phyloP scores from a whole-genome alignment of 2,888 invertebrate genomes.

The Zeuzera pyrina region DNA sequence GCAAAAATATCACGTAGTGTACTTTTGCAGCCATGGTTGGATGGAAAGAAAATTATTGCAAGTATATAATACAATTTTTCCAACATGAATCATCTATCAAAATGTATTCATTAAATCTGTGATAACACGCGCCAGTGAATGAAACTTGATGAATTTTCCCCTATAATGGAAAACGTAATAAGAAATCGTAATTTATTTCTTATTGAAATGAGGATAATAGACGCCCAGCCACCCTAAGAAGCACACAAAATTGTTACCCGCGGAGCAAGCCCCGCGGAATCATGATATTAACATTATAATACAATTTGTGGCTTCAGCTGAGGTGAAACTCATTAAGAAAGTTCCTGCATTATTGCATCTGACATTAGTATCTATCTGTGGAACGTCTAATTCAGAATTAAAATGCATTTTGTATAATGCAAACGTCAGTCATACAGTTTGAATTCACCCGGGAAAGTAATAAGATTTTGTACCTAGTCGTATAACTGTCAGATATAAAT shows the following conservation, averaged over 20 bases:
- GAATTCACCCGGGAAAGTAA: slow-evolving; percentile 35
- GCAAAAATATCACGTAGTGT: too few relatives aligned
- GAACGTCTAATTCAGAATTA: slow-evolving; percentile 13
- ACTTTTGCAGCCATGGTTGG: too few relatives aligned
- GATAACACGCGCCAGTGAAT: slow-evolving; percentile 49
- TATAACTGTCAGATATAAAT: slow-evolving; percentile 45
- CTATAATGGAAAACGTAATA: slow-evolving; percentile 68
- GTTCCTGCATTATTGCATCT: slow-evolving; percentile 62
- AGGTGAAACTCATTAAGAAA: slow-evolving; percentile 64
- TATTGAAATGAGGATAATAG: slow-evolving; percentile 70
- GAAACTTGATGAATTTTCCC: slow-evolving; percentile 60
- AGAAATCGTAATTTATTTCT: slow-evolving; percentile 72
- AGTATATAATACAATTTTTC: too few relatives aligned
- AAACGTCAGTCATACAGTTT: slow-evolving; percentile 29
- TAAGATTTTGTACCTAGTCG: slow-evolving; percentile 35
- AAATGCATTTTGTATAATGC: slow-evolving; percentile 50
- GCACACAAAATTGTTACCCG: slow-evolving; percentile 51
- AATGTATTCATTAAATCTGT: slow-evolving; percentile 51
- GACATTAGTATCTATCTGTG: slow-evolving; percentile 39
- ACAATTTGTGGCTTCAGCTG: slow-evolving; percentile 56
- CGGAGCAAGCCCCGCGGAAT: slow-evolving; percentile 38
- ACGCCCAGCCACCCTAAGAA: slow-evolving; percentile 50
- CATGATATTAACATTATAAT: slow-evolving; percentile 68
- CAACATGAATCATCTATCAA: slow-evolving; percentile 18
- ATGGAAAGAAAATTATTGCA: too few relatives aligned